phyloP scores from a whole-genome alignment of 2,888 invertebrate species.

The Homarus gammarus region DNA sequence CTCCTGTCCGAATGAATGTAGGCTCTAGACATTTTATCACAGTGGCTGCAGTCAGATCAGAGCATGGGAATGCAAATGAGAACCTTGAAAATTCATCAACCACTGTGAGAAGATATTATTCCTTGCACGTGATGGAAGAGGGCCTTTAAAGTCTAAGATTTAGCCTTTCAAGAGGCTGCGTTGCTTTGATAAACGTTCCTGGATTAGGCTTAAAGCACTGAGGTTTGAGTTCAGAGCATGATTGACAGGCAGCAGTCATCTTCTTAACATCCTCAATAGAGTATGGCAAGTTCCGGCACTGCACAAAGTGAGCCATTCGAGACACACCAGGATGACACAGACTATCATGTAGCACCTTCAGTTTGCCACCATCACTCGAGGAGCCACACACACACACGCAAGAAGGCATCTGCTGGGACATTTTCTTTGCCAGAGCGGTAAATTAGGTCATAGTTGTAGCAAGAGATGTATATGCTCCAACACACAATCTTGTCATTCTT shows the following conservation, averaged over 20 bases:
- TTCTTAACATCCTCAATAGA: slow-evolving; percentile 50
- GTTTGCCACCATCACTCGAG: not conserved
- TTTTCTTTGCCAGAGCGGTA: slow-evolving; percentile 45
- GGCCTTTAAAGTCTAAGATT: slow-evolving; percentile 76
- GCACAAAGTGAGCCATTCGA: slow-evolving; percentile 65
- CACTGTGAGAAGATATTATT: slow-evolving; percentile 75
- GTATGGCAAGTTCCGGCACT: slow-evolving; percentile 65
- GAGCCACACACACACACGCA: slow-evolving; percentile 34
- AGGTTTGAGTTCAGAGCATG: slow-evolving; percentile 62
- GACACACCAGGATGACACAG: slow-evolving; percentile 74
- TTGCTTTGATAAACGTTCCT: slow-evolving; percentile 75
- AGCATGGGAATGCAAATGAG: slow-evolving; percentile 76
- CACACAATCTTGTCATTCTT: too few relatives aligned
- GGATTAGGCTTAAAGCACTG: slow-evolving; percentile 16
- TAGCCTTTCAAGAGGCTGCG: slow-evolving; percentile 75
- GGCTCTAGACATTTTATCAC: slow-evolving; percentile 64
- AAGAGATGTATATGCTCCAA: too few relatives aligned
- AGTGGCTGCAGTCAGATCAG: slow-evolving; percentile 69
- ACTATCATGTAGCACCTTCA: slow-evolving; percentile 59
- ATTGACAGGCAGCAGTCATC: too few relatives aligned
- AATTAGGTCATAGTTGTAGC: too few relatives aligned
- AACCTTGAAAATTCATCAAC: slow-evolving; percentile 76
- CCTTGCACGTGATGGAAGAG: slow-evolving; percentile 69
- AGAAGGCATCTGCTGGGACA: slow-evolving; percentile 28
- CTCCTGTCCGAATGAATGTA: slow-evolving; percentile 76